Conservation (phyloP, 2,888 invertebrate genomes). For the Pyrocoelia pectoralis region DNA sequence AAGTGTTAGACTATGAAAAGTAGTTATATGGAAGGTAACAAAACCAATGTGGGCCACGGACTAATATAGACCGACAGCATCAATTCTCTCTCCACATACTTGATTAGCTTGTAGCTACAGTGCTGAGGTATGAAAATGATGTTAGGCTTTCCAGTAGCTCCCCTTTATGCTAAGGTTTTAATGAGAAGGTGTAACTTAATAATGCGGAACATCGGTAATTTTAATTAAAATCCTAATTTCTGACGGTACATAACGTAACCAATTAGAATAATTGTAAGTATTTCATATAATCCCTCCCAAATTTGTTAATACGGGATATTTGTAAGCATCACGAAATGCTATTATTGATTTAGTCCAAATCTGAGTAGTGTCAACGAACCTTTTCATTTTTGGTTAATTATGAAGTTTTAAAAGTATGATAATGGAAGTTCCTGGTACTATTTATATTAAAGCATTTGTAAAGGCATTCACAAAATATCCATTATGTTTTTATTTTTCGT, state of each 20-base stretch:
- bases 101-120: slow-evolving; percentile 32
- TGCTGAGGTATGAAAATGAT: slow-evolving; percentile 28
- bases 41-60: slow-evolving; percentile 23
- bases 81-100: slow-evolving; percentile 30
- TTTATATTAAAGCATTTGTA: too few relatives aligned
- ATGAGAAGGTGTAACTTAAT: slow-evolving; percentile 20
- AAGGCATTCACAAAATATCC: too few relatives aligned
- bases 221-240: slow-evolving; percentile 13
- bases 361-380: neutral
- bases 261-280: slow-evolving; percentile 1
- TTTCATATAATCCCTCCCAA: neutral
- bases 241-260: neutral
- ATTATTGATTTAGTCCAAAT: neutral
- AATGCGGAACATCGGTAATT: slow-evolving; percentile 14
- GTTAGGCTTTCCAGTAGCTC: slow-evolving; percentile 24
- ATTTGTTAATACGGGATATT: neutral
- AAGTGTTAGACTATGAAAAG: slow-evolving; percentile 6
- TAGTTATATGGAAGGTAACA: slow-evolving; percentile 17
- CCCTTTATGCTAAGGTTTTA: slow-evolving; percentile 22
- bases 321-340: neutral
- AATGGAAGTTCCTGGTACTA: neutral
- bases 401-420: neutral
- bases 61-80: slow-evolving; percentile 28
- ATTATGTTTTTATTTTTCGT: too few relatives aligned
- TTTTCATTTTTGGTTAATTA: neutral